Conservation (phyloP, 2,797 vertebrate genomes). For the Natrix natrix region DNA sequence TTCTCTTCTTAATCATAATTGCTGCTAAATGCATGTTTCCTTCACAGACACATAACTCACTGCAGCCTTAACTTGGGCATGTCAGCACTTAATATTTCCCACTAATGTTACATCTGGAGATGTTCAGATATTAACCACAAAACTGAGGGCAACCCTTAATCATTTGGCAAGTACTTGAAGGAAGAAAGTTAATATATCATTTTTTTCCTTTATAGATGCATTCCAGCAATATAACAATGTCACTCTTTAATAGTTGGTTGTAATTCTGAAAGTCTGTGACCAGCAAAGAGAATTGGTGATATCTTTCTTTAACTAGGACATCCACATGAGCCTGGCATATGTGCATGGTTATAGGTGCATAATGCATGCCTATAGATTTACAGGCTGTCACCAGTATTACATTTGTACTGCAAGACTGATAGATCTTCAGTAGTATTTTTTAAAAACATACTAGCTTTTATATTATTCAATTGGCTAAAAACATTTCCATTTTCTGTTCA, state of each 20-base stretch:
- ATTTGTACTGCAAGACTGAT: background rate
- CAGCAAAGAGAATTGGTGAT: background rate
- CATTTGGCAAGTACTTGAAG: conserved; percentile 23
- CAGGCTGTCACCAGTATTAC: background rate
- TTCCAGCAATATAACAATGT: conserved; percentile 20
- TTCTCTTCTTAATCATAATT: conserved; percentile 21
- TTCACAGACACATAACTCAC: conserved; percentile 21
- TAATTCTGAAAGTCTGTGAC: conserved; percentile 12
- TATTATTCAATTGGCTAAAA: background rate
- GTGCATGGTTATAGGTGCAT: too few species aligned
- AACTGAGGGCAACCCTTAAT: conserved; percentile 25
- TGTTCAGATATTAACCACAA: conserved; percentile 22
- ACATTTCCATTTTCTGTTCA: background rate
- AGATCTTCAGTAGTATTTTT: background rate
- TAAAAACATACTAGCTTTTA: background rate
- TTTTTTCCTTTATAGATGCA: background rate
- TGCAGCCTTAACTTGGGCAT: conserved; percentile 3
- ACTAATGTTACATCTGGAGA: conserved; percentile 17
- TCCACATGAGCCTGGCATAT: background rate
- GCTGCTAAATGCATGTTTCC: conserved; percentile 19
- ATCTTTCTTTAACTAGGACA: background rate
- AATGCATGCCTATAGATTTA: background rate
- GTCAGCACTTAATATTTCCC: conserved; percentile 12
- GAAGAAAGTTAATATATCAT: conserved; percentile 15
- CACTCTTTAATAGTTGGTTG: conserved; percentile 4